Conservation (phyloP, 2,888 invertebrate genomes). For the Uropetala carovei region DNA sequence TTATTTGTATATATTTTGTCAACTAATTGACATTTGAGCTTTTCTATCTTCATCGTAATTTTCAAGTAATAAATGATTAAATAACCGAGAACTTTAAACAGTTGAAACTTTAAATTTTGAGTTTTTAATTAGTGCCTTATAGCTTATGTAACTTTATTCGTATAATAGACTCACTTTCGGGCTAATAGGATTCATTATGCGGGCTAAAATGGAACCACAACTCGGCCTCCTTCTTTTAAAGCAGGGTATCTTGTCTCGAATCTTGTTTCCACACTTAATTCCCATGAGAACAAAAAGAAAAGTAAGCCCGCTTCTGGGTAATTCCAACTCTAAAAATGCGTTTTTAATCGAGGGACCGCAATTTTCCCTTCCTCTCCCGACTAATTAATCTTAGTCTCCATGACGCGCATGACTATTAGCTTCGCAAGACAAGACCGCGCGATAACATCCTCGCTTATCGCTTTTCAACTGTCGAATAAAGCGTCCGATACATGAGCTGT, state of each 20-base stretch:
- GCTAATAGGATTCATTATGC: neutral
- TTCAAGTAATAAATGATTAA: too few relatives aligned
- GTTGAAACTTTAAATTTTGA: too few relatives aligned
- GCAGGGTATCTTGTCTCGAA: neutral
- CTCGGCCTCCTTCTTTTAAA: constrained; percentile 47
- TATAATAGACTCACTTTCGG: neutral
- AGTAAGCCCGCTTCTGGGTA: neutral
- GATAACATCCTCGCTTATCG: neutral
- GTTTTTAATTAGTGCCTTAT: too few relatives aligned
- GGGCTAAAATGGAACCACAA: constrained; percentile 40
- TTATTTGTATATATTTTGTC: too few relatives aligned
- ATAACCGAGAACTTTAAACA: too few relatives aligned
- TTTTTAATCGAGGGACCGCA: neutral
- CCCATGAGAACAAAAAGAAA: constrained; percentile 48
- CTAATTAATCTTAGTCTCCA: constrained; percentile 37
- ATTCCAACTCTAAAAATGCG: neutral
- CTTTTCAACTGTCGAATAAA: neutral
- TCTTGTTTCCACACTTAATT: constrained; percentile 57
- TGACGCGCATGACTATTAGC: neutral
- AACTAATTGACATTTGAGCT: too few relatives aligned
- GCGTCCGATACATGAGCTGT: neutral
- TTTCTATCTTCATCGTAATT: too few relatives aligned
- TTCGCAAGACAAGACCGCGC: neutral
- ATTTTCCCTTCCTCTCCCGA: neutral
- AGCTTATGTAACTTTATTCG: neutral